These are phyloP conservation scores for Cephus nigrinus DNA, from an alignment of 2,888 invertebrate genomes.

Conservation along the genomic window DNA sequence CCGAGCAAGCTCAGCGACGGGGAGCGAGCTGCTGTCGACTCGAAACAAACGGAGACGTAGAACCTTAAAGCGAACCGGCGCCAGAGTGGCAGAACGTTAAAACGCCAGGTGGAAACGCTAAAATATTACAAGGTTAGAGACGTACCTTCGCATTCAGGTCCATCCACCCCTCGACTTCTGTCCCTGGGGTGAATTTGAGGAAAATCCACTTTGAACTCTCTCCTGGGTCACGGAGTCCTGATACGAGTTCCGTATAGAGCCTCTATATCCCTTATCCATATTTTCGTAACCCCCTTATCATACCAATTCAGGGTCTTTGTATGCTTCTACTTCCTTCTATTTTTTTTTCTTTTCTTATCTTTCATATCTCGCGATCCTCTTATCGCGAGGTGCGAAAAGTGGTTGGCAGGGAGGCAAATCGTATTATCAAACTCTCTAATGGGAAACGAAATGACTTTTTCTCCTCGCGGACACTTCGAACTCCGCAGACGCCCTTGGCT, in stretches of 20 bases:
- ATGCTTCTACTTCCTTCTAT: not conserved
- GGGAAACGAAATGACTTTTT: not conserved
- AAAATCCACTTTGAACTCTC: not conserved
- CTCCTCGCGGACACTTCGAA: not conserved
- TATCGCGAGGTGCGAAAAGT: not conserved
- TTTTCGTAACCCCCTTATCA: not conserved
- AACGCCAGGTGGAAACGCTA: not conserved
- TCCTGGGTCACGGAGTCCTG: not conserved
- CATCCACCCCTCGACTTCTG: not conserved
- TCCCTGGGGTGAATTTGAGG: not conserved
- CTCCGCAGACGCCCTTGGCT: too few species aligned
- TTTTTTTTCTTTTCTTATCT: not conserved
- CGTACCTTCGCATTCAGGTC: not conserved
- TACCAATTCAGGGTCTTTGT: not conserved
- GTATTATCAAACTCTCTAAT: not conserved
- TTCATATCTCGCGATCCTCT: not conserved
- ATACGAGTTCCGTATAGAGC: not conserved
- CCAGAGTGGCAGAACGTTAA: not conserved
- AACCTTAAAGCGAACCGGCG: not conserved
- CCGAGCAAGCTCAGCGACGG: not conserved
- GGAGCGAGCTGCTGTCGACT: not conserved
- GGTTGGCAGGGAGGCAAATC: not conserved
- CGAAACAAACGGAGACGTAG: not conserved
- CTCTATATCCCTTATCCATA: not conserved
- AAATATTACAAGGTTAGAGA: not conserved